Evolutionary conservation across 2,113 vertebrate genomes (phyloP).

Genomic region (Muntiacus muntjak): DNA sequence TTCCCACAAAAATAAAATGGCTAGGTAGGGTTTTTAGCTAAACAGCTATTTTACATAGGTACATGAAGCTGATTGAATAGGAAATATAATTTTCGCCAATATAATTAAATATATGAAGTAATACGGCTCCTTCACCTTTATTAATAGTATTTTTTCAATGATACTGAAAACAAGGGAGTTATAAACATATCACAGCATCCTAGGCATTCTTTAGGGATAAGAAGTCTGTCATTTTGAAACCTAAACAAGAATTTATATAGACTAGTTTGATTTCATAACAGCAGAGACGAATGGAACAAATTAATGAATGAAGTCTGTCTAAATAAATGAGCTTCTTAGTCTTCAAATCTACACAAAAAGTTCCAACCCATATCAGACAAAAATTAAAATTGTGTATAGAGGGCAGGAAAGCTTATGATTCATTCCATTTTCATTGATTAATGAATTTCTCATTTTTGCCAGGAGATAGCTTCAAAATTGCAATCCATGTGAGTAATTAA

Average conservation of each 20-base stretch:
- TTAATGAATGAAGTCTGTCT: neutral
- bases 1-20: neutral
- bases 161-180: neutral
- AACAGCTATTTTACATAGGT: neutral
- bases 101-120: neutral
- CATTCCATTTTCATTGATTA: slow-evolving; percentile 57
- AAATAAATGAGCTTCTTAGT: slow-evolving; percentile 5
- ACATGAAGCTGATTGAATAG: neutral
- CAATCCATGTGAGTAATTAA: slow-evolving; percentile 55
- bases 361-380: neutral
- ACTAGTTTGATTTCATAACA: neutral
- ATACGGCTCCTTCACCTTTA: neutral
- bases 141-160: neutral
- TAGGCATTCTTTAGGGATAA: neutral
- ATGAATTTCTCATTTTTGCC: slow-evolving; percentile 50
- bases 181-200: neutral
- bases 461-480: slow-evolving; percentile 13
- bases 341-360: slow-evolving; percentile 6
- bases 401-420: neutral
- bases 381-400: slow-evolving; percentile 36
- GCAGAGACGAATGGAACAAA: neutral
- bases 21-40: neutral
- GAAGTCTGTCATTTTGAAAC: neutral
- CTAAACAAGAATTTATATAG: neutral
- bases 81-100: neutral